Evolutionary conservation across 2,797 vertebrate genomes (phyloP).

Genomic region (Microcaecilia unicolor): DNA sequence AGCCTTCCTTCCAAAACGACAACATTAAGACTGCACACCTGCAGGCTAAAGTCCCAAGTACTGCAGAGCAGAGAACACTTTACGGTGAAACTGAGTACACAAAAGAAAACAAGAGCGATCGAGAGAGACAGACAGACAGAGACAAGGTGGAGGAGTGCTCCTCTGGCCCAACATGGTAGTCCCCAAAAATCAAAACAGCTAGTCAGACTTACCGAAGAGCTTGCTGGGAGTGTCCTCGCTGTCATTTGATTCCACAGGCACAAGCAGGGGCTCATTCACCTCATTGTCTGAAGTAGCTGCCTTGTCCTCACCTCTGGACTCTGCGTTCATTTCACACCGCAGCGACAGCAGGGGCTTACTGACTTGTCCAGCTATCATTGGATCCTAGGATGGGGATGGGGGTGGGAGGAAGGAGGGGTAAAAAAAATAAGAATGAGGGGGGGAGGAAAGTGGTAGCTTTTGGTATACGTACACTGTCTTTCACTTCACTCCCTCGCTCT

Average conservation of each 20-base stretch:
- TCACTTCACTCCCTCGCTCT: conserved; percentile 34
- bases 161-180: conserved; percentile 47
- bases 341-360: conserved; percentile 95
- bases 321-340: conserved; percentile 94
- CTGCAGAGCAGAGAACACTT: conserved; percentile 10
- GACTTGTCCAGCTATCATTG: conserved; percentile 98
- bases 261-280: conserved; percentile 86
- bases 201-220: conserved; percentile 88
- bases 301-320: conserved; percentile 92
- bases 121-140: not conserved
- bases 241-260: conserved; percentile 82
- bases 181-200: conserved; percentile 59
- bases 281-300: conserved; percentile 90
- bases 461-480: conserved; percentile 48
- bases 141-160: conserved; percentile 19
- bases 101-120: too few species aligned
- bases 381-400: conserved; percentile 74
- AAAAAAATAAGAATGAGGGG: conserved; percentile 42
- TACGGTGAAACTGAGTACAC: conserved; percentile 19
- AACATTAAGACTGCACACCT: conserved; percentile 2
- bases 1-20: conserved; percentile 1
- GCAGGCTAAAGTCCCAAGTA: conserved; percentile 9
- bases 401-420: conserved; percentile 55
- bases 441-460: conserved; percentile 54
- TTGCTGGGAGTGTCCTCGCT: conserved; percentile 86